Evolutionary conservation across 2,888 invertebrate genomes (phyloP), one percentile per base, ranked within the genome.

Genomic region (Elmis aenea): DNA sequence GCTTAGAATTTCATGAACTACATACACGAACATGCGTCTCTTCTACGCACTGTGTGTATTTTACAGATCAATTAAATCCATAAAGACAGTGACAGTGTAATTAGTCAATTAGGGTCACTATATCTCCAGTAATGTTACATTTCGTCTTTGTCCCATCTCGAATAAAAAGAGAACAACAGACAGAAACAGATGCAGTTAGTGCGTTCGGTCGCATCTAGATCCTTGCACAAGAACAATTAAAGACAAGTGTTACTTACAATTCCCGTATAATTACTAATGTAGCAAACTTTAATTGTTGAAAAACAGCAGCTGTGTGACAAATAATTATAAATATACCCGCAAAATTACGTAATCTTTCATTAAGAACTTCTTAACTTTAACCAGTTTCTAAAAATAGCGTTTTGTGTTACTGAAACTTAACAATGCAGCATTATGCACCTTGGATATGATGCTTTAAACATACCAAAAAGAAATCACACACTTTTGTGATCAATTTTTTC

Each of bases 251-350:
- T 63, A 64, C 66, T 63, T 63, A 64, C 59, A 62, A 58, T 58
- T 60, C 55, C 52, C 57, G 51, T 46, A 50, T 64, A 66, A 66
- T 66, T 64, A 63, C 55, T 61, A 59, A 66, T 63, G 60, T 62
- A 62, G 62, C 63, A 58, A 61, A 62, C 60, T 64, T 64, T 65
- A 66, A 66, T 66, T 66, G 66, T 64, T 63, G 59, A 67, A 67
- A 64, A 67, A 66, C 62, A 63, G 55, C 67, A 67, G 66, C 67
- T 67, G 67, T 59, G 57, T 60, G 59, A 62, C 60, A 63, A 63
- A 62, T 62, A 64, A 61, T 57, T 57, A 66, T 59, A 62, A 62
- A 63, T 59, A 61, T 55, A 58, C 54, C 59, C 50, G 58, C 58
- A 51, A 60, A 61, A 60, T 62, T 58, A 56, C 58, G 55, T 57